A percentile compares a stretch with the other conserved stretches of the same genome.
These are phyloP conservation scores for Eurois occulta DNA, from an alignment of 2,888 invertebrate genomes.

Conservation along the genomic window DNA sequence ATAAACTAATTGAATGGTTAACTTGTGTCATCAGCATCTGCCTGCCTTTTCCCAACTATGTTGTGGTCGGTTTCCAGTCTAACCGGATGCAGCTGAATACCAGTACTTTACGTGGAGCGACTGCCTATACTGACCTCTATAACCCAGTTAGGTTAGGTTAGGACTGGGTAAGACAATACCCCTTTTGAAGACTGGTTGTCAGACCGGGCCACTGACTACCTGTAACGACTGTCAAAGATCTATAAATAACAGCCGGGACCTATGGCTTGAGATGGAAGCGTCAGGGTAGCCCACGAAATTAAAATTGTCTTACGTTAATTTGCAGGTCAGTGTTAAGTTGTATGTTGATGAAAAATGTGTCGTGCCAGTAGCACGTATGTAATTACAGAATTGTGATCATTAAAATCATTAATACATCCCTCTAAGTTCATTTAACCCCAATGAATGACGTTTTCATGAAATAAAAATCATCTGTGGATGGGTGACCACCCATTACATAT, in stretches of 20 bases:
- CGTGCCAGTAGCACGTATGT: too few relatives aligned
- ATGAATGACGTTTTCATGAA: too few relatives aligned
- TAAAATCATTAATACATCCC: too few relatives aligned
- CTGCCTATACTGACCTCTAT: background rate
- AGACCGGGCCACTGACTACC: background rate
- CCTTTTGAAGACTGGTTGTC: background rate
- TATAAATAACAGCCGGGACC: background rate
- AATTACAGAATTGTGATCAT: too few relatives aligned
- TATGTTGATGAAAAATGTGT: too few relatives aligned
- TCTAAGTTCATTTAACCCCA: too few relatives aligned
- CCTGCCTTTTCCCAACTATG: background rate
- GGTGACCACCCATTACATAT: too few relatives aligned
- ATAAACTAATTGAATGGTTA: background rate
- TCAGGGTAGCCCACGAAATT: too few relatives aligned
- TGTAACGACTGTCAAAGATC: background rate
- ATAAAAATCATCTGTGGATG: too few relatives aligned
- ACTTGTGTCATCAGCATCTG: background rate
- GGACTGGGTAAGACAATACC: background rate
- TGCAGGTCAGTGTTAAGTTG: too few relatives aligned
- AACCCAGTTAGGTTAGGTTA: background rate
- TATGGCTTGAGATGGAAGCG: too few relatives aligned
- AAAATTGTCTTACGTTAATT: too few relatives aligned
- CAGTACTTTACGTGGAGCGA: background rate
- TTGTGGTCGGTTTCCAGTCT: background rate
- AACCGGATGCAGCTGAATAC: background rate